Evolutionary conservation across 2,113 vertebrate genomes (phyloP).

Genomic region (Megaleporinus macrocephalus): DNA sequence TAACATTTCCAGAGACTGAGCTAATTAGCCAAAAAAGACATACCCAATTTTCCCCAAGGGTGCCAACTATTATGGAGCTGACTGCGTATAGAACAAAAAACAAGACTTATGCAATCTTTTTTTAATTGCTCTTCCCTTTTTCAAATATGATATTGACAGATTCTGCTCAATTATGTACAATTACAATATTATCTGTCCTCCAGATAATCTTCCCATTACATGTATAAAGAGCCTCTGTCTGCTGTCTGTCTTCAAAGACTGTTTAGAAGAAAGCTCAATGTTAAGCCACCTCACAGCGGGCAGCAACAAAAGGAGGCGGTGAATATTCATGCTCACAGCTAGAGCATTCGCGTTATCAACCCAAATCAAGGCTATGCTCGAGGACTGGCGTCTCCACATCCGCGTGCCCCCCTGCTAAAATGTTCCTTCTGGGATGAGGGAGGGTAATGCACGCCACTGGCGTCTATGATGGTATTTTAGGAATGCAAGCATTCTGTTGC

Average conservation of each 20-base stretch:
- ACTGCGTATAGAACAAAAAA: too few relatives aligned
- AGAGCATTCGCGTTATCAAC: conserved; percentile 16
- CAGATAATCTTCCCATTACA: background rate
- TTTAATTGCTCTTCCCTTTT: background rate
- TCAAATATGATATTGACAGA: background rate
- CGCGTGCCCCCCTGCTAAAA: background rate
- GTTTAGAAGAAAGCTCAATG: background rate
- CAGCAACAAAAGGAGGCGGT: background rate
- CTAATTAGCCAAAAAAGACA: too few relatives aligned
- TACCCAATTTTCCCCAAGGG: too few relatives aligned
- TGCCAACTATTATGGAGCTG: too few relatives aligned
- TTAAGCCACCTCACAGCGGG: background rate
- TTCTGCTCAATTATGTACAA: background rate
- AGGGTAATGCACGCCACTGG: conserved; percentile 7
- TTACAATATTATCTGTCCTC: background rate
- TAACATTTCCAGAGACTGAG: too few relatives aligned
- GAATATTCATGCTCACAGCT: conserved; percentile 49
- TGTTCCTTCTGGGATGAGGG: background rate
- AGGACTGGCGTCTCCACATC: background rate
- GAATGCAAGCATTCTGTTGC: conserved; percentile 35
- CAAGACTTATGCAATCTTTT: background rate
- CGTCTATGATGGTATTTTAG: conserved; percentile 33
- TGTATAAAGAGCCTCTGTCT: background rate
- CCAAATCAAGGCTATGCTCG: conserved; percentile 39
- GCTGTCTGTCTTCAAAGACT: background rate